Evolutionary conservation across 1,140 invertebrate genomes (phyloP).

Genomic region (Sitophilus oryzae): DNA sequence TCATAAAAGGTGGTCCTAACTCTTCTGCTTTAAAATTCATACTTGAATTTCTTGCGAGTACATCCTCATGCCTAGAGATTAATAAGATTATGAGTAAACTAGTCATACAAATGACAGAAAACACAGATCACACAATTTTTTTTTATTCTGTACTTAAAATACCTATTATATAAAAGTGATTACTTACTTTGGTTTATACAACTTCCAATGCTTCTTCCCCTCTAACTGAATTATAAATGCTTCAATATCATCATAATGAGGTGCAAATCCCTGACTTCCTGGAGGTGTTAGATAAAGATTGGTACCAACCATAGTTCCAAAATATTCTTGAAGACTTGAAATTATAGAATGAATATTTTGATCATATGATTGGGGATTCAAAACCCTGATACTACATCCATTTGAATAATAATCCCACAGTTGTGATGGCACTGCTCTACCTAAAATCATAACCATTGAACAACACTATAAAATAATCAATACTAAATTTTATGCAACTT

Average conservation of each 20-base stretch:
- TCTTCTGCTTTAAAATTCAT: constrained; percentile 74
- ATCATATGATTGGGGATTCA: constrained; percentile 92
- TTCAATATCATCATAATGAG: constrained; percentile 98
- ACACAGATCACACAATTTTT: too few species aligned
- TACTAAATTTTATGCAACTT: constrained; percentile 36
- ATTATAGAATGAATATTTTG: constrained; percentile 55
- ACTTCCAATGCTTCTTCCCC: constrained; percentile 89
- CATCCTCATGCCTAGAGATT: constrained; percentile 50
- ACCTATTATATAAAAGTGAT: background rate
- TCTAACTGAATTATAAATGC: constrained; percentile 96
- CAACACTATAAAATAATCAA: background rate
- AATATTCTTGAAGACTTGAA: constrained; percentile 86
- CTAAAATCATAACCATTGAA: background rate
- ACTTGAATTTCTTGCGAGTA: constrained; percentile 75
- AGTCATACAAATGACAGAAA: too few species aligned
- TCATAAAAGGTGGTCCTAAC: constrained; percentile 73
- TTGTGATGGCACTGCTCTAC: constrained; percentile 59
- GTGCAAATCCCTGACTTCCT: constrained; percentile 93
- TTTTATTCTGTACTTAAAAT: too few species aligned
- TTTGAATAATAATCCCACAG: constrained; percentile 90
- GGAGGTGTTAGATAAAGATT: constrained; percentile 96
- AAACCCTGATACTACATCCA: constrained; percentile 83
- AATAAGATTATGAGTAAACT: too few species aligned
- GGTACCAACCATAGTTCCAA: constrained; percentile 87
- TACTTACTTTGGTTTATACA: constrained; percentile 70